Evolutionary conservation across 1,140 invertebrate species (phyloP), one percentile per base, ranked within the genome.

Genomic region (Chrysopa pallens): DNA sequence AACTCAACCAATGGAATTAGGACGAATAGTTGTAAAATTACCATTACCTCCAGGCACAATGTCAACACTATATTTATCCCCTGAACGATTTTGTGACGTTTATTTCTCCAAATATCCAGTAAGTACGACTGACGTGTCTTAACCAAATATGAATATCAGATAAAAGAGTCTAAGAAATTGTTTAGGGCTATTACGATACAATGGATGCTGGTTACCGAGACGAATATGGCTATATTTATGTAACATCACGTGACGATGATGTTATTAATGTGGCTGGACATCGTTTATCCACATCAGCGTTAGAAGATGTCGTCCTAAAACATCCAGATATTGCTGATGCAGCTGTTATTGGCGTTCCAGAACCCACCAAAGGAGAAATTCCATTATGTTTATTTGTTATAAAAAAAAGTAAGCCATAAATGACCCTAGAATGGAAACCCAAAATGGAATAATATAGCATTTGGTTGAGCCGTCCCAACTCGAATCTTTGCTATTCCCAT

Each of bases 181-280:
- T 46, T 37, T 44, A 92, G 87, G 89, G 88, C n/a, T 94, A 80
- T 58, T 95, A 95, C 51, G 88, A 94, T 52, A 94, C 90, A 6
- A 91, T 92, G 82, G 91, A 96, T 56, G 85, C 87, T 1, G 91
- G 90, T 0, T 87, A 80, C 53, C 69, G 75, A 29, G 87, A 92
- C 53, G 72, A 81, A 40, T 75, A 80, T 46, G 88, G 87, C 4
- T 86, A 88, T 43, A 69, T 95, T 1, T 86, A 81, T 54, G 84
- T 95, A 0, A 85, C 87, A 28, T 82, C 89, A 0, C 66, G 91
- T 15, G 85, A 85, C 42, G 91, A 96, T 63, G 91, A 96, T 60
- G 79, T 96, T n/a, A 94, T 96, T 42, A 95, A 95, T 55, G 89
- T 95, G 1, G 84, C 91, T 2, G 90, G 91, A 0, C 89, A 94